Conservation (phyloP, 2,888 invertebrate genomes). For the Pyrgus malvae region DNA sequence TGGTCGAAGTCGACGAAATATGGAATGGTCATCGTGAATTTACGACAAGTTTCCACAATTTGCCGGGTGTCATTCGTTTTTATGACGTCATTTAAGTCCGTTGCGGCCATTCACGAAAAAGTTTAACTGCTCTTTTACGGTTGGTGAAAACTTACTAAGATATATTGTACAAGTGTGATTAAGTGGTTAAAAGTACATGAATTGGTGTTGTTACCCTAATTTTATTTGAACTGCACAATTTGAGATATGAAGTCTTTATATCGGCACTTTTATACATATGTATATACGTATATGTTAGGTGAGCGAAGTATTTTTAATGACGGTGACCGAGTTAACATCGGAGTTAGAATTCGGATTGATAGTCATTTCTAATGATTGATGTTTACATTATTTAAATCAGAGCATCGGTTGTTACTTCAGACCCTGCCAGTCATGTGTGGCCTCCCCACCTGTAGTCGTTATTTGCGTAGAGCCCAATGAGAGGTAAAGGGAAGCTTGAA, state of each 20-base stretch:
- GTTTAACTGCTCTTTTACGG: slow-evolving; percentile 29
- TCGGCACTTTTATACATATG: neutral
- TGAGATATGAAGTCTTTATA: neutral
- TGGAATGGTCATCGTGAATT: slow-evolving; percentile 22
- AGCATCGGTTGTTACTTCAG: too few relatives aligned
- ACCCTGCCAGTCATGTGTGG: too few relatives aligned
- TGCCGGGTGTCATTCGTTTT: slow-evolving; percentile 32
- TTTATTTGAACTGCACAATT: neutral
- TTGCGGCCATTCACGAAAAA: slow-evolving; percentile 29
- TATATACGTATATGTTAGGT: too few relatives aligned
- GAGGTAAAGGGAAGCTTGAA: too few relatives aligned
- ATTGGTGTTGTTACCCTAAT: neutral
- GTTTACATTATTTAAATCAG: too few relatives aligned
- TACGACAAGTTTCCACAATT: slow-evolving; percentile 19
- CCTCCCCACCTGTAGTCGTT: too few relatives aligned
- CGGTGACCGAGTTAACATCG: too few relatives aligned
- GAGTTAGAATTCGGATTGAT: too few relatives aligned
- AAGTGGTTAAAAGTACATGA: slow-evolving; percentile 6
- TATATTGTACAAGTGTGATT: neutral
- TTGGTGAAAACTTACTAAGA: slow-evolving; percentile 17
- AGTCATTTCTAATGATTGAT: too few relatives aligned
- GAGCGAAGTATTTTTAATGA: too few relatives aligned
- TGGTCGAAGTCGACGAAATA: slow-evolving; percentile 25
- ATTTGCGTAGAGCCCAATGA: too few relatives aligned
- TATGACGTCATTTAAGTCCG: slow-evolving; percentile 33